Conservation (phyloP, 2,888 invertebrate species). For the Clivina fossor region DNA sequence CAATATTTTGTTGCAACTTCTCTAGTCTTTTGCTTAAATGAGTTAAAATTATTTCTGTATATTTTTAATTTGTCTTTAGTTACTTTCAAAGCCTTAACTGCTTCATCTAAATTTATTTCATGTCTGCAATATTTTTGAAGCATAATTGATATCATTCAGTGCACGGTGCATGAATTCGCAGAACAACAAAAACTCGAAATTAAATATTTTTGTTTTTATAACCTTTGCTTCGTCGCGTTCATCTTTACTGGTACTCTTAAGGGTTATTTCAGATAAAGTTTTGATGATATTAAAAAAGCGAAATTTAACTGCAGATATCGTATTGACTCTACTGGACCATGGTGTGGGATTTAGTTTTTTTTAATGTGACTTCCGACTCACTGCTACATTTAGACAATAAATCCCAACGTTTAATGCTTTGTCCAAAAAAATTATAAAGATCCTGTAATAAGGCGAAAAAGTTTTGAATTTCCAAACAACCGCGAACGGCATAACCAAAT, state of each 20-base stretch:
- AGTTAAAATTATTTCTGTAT: too few species aligned
- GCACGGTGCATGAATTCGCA: too few species aligned
- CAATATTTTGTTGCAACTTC: too few species aligned
- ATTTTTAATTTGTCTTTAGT: too few species aligned
- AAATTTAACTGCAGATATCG: conserved; percentile 41
- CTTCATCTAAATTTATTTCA: too few species aligned
- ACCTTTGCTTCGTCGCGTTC: conserved; percentile 36
- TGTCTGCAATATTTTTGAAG: too few species aligned
- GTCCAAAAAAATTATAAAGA: background rate
- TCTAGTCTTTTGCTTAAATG: too few species aligned
- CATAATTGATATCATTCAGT: too few species aligned
- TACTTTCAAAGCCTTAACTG: too few species aligned
- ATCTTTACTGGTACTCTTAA: conserved; percentile 35
- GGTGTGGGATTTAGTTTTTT: conserved; percentile 46
- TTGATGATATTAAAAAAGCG: conserved; percentile 40
- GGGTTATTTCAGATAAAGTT: conserved; percentile 39
- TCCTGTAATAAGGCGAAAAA: conserved; percentile 31
- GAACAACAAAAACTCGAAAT: conserved; percentile 3
- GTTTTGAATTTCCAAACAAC: conserved; percentile 33
- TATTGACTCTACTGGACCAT: conserved; percentile 43
- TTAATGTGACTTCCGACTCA: conserved; percentile 39
- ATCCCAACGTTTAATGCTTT: background rate
- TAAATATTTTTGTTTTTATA: conserved; percentile 11
- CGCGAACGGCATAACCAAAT: conserved; percentile 39
- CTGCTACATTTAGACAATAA: background rate